phyloP scores from a whole-genome alignment of 1,140 invertebrate genomes.

The Triops cancriformis region DNA sequence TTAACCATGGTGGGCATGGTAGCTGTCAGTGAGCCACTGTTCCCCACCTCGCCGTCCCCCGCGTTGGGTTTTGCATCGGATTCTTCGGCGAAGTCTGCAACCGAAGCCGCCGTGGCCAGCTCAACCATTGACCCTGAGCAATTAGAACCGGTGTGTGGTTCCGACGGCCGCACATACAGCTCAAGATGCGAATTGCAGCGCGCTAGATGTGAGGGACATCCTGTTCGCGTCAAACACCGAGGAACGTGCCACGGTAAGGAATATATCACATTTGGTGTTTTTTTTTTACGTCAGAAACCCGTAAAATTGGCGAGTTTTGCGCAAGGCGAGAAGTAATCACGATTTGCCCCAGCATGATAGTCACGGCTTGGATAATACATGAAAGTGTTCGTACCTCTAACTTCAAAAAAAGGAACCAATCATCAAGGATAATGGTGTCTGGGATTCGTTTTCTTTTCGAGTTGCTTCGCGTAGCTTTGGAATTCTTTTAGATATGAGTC shows the following conservation, averaged over 20 bases:
- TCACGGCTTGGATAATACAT: background rate
- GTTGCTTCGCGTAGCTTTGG: background rate
- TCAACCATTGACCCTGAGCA: conserved; percentile 14
- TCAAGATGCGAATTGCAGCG: conserved; percentile 64
- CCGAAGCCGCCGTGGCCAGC: background rate
- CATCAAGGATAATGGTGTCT: background rate
- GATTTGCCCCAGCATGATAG: background rate
- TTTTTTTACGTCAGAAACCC: conserved; percentile 7
- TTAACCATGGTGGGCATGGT: conserved; percentile 9
- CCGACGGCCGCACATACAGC: conserved; percentile 67
- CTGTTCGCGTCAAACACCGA: conserved; percentile 56
- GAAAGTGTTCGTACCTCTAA: background rate
- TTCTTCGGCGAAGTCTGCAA: background rate
- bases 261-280: conserved; percentile 12
- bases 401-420: background rate
- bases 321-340: background rate
- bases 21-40: background rate
- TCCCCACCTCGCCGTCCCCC: background rate
- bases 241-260: conserved; percentile 59
- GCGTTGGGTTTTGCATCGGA: background rate
- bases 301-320: background rate
- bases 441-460: background rate
- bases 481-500: background rate
- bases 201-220: conserved; percentile 59
- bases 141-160: conserved; percentile 59